phyloP scores from a whole-genome alignment of 2,797 vertebrate species.

The Eulemur mongoz region DNA sequence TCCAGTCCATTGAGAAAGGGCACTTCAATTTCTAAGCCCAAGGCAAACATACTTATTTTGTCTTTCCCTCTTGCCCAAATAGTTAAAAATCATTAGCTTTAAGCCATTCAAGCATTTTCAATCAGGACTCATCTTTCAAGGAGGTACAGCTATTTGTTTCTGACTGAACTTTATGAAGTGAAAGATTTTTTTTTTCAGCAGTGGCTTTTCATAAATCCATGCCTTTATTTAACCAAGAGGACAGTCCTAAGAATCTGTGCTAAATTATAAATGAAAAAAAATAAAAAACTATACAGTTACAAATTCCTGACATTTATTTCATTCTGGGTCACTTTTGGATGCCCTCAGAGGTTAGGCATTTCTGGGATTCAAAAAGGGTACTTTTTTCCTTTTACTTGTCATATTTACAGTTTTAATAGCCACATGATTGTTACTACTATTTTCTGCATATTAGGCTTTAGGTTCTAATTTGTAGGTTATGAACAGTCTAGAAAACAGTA shows the following conservation, averaged over 20 bases:
- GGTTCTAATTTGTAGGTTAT: not conserved
- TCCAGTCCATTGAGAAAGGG: not conserved
- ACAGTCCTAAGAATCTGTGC: conserved; percentile 3
- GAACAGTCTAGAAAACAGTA: not conserved
- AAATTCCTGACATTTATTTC: not conserved
- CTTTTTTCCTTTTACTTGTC: not conserved
- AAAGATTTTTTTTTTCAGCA: conserved; percentile 8
- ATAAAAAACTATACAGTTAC: not conserved
- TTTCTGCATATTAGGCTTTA: not conserved
- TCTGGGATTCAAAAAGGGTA: not conserved
- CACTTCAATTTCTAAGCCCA: not conserved
- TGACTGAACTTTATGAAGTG: not conserved
- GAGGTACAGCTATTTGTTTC: not conserved
- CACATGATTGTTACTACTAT: not conserved
- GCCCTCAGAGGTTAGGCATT: not conserved
- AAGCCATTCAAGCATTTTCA: not conserved
- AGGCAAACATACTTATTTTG: not conserved
- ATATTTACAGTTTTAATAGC: not conserved
- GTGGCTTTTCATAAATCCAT: conserved; percentile 61
- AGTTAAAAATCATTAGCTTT: not conserved
- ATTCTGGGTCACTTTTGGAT: not conserved
- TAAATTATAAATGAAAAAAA: not conserved
- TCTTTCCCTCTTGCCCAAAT: not conserved
- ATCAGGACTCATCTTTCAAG: not conserved
- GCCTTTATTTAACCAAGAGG: conserved; percentile 73